Percentiles rank a stretch among this genome's conserved stretches.
phyloP scores from a whole-genome alignment of 2,797 vertebrate species.

The Sparus aurata region DNA sequence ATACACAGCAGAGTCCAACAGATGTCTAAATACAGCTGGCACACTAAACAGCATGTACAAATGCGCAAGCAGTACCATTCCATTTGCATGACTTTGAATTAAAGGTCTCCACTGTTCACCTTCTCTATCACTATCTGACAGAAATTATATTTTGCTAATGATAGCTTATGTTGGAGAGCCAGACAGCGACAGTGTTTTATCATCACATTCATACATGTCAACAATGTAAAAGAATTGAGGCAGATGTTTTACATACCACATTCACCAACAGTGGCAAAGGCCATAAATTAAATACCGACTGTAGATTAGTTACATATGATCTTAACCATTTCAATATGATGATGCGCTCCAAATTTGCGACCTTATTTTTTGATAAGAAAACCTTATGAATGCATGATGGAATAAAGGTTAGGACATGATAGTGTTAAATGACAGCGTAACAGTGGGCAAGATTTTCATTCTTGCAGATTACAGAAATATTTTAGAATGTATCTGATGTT shows the following conservation, averaged over 20 bases:
- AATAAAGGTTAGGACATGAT: neutral
- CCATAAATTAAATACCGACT: neutral
- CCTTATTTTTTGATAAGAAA: neutral
- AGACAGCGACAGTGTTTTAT: neutral
- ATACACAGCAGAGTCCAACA: constrained; percentile 6
- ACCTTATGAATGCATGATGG: neutral
- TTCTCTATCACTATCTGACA: neutral
- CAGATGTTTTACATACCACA: neutral
- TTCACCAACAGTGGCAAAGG: neutral
- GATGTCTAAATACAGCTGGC: constrained; percentile 42
- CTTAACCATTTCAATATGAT: neutral
- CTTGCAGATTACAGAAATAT: neutral
- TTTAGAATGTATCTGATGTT: neutral
- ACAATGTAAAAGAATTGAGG: neutral
- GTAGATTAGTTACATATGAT: neutral
- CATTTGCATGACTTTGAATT: constrained; percentile 4
- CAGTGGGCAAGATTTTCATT: neutral
- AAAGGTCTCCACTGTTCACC: neutral
- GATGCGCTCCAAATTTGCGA: neutral
- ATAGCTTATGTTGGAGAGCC: neutral
- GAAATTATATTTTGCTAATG: neutral
- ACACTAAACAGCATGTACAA: constrained; percentile 22
- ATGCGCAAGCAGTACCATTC: constrained; percentile 12
- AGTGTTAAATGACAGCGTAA: too few species aligned
- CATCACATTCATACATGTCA: neutral